Evolutionary conservation across 1,140 invertebrate genomes (phyloP), one percentile per base, ranked within the genome.

Genomic region (Acromyrmex heyeri): DNA sequence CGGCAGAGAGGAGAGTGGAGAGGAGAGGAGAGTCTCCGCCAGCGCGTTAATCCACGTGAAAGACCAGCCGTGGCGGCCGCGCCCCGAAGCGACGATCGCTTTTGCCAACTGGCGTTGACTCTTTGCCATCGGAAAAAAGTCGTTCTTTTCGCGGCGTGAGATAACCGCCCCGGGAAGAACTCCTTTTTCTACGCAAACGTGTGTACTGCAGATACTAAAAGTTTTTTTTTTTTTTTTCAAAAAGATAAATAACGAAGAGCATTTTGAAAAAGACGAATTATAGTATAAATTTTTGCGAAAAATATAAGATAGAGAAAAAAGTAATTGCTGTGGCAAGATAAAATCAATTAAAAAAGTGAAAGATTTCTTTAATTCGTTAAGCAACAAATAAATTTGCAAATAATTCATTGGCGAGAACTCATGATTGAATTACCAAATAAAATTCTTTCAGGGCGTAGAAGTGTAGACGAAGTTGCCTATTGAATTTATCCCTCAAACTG

Each of bases 31-130:
- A 62, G 78, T 75, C 82, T 61, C 75, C 16, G 55, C 21, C 14
- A 61, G 73, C 81, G 64, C 44, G 87, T 85, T 83, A 78, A 88
- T 90, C 88, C 83, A 75, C 38, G 57, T 86, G 89, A 90, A 92
- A 91, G 89, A 91, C 64, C 67, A 65, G 8, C 53, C 34, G 14
- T 53, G 53, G 53, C 65, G 67, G 27, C 70, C 48, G 38, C 55
- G 59, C 64, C 73, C 57, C 16, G 88, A 88, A 83, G 85, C 88
- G 88, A 89, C 88, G 73, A 57, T 62, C 30, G 62, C 88, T 78
- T 88, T 77, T 64, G 44, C 21, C 65, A 55, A 64, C 24, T 50
- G 16, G 77, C 75, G 87, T 91, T 87, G 90, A 92, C 91, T 88
- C 75, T 91, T 69, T 81, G 88, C 77, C 44, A 73, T 59, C 14